phyloP scores from a whole-genome alignment of 2,888 invertebrate species.

The Minunthozetes semirufus region DNA sequence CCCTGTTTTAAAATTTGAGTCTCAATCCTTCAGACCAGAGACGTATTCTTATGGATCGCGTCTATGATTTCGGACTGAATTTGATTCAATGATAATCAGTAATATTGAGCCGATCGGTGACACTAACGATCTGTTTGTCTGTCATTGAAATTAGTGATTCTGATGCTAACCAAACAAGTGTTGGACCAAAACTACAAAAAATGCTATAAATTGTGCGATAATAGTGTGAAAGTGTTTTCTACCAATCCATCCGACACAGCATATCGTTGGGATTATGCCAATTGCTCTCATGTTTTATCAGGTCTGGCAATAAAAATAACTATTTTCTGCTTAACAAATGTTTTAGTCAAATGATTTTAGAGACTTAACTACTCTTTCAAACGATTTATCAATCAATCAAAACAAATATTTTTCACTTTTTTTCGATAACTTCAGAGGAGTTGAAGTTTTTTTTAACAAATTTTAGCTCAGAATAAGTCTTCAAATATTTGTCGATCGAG shows the following conservation, averaged over 20 bases:
- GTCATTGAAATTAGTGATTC: constrained; percentile 19
- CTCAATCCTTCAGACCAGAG: neutral
- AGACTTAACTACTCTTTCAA: neutral
- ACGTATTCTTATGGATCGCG: neutral
- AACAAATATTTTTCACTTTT: constrained; percentile 1
- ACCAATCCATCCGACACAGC: neutral
- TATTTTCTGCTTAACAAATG: neutral
- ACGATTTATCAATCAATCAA: constrained; percentile 1
- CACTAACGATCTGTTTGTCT: neutral
- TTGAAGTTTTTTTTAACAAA: too few relatives aligned
- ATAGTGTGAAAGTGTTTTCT: constrained; percentile 8
- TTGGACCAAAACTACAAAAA: constrained; percentile 14
- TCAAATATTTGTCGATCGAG: too few relatives aligned
- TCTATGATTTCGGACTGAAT: neutral
- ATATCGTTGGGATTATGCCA: constrained; percentile 29
- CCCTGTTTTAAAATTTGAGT: neutral
- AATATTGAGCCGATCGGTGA: neutral
- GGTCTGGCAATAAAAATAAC: constrained; percentile 19
- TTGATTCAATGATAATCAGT: neutral
- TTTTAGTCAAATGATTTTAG: constrained; percentile 23
- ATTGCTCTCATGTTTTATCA: constrained; percentile 31
- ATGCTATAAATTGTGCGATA: constrained; percentile 22
- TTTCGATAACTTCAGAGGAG: neutral
- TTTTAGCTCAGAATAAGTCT: too few relatives aligned
- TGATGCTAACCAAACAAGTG: constrained; percentile 30